phyloP scores from a whole-genome alignment of 2,797 vertebrate genomes.

The Acanthornis magna region DNA sequence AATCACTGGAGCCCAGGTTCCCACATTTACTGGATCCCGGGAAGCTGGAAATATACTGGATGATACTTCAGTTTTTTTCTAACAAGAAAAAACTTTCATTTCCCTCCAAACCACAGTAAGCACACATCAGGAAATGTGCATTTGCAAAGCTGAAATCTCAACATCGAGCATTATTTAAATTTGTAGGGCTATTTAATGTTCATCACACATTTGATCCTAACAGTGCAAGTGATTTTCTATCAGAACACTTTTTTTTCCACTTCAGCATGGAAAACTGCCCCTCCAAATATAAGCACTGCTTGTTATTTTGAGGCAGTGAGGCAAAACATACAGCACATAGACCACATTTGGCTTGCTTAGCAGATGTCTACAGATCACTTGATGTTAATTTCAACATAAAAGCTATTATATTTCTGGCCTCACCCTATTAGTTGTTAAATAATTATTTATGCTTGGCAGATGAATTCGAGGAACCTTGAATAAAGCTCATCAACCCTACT shows the following conservation, averaged over 20 bases:
- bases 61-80: neutral
- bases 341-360: conserved; percentile 69
- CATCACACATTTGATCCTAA: conserved; percentile 53
- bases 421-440: conserved; percentile 74
- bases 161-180: conserved; percentile 60
- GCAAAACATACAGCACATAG: conserved; percentile 62
- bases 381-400: conserved; percentile 75
- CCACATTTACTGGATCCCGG: neutral
- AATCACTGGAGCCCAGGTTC: neutral
- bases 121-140: neutral
- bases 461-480: conserved; percentile 47
- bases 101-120: neutral
- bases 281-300: conserved; percentile 56
- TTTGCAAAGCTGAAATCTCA: conserved; percentile 46
- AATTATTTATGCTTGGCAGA: conserved; percentile 72
- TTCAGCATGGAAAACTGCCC: conserved; percentile 51
- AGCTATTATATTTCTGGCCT: conserved; percentile 72
- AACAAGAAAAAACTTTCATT: neutral
- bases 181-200: conserved; percentile 70
- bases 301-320: conserved; percentile 74
- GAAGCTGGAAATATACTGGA: neutral
- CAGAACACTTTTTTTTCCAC: conserved; percentile 43
- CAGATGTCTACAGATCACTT: conserved; percentile 72
- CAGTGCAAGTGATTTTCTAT: conserved; percentile 62
- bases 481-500: conserved; percentile 63